Evolutionary conservation across 2,113 vertebrate species (phyloP).

Genomic region (Herpailurus yagouaroundi): DNA sequence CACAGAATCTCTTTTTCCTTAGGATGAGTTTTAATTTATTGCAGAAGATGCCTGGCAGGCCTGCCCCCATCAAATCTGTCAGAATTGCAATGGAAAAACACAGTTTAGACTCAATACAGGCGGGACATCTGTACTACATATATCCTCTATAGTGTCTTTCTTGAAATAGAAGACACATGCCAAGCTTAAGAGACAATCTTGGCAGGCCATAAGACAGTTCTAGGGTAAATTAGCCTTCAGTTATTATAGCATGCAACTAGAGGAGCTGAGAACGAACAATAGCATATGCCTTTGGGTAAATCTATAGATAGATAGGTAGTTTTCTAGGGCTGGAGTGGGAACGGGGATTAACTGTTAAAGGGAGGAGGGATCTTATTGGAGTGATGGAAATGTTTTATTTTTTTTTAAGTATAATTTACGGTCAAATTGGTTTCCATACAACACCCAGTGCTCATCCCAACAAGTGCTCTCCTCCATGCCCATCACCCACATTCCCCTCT

Average conservation of each 20-base stretch:
- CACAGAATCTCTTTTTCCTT: background rate
- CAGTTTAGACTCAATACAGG: background rate
- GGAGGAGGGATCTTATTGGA: background rate
- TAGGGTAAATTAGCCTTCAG: background rate
- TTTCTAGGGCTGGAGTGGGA: background rate
- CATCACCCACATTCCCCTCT: too few species aligned
- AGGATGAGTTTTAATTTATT: background rate
- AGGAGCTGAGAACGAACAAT: background rate
- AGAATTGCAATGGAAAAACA: background rate
- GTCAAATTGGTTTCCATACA: too few species aligned
- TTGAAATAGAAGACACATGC: background rate
- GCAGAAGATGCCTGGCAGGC: background rate
- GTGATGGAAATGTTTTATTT: background rate
- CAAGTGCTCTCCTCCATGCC: too few species aligned
- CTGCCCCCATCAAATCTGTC: background rate
- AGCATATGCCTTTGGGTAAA: background rate
- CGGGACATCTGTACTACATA: accelerated
- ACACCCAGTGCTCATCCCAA: too few species aligned
- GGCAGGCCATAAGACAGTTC: background rate
- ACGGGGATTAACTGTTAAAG: background rate
- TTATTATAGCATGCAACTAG: background rate
- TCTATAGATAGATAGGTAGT: background rate
- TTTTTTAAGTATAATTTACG: too few species aligned
- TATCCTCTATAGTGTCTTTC: background rate
- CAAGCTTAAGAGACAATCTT: background rate